Evolutionary conservation across 64 coral and sea anemone species (phyloP), one percentile per base, ranked within the genome.

Genomic region (Montipora foliosa): DNA sequence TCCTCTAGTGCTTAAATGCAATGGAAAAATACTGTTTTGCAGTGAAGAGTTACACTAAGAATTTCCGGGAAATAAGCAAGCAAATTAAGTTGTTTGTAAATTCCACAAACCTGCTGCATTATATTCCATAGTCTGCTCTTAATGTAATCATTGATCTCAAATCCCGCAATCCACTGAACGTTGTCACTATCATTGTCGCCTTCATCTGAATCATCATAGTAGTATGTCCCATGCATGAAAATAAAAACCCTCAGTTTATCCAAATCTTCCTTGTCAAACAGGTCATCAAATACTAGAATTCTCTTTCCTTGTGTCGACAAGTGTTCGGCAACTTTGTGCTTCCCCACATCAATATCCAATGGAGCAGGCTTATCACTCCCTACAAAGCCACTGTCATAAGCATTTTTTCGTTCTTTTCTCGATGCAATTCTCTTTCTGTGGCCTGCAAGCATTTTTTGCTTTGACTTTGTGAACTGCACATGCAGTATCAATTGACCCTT

Each of bases 141-240:
- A 57, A 99, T 93, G 75, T 94, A 99, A 7, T 80, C 84, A 90
- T 96, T 90, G 47, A 99, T 24, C 16, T 92, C 47, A 90, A 99
- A 99, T 3, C 92, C 98, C 1, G 98, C 98, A 66, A 99, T 99
- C 98, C 98, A 99, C 47, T 99, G 98, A 25, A 99, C 98, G 93
- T 99, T 99, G 64, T 99, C 98, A 81, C 98, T 96, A 8, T 90
- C 89, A 47, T 67, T 57, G 84, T 94, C 92, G 20, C 82, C 82
- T 21, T 92, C 97, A 90, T 98, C 95, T 45, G 88, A 92, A 55
- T 99, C 98, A 77, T 99, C 98, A 52, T 96, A 99, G 73, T 99
- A 99, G 84, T 96, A 99, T 2, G 82, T 81, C 5, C 98, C 98
- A 90, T 99, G 92, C 6, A 96, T 99, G 17, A 99, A 83, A 19